Conservation (phyloP, 2,888 invertebrate species). For the Cheilosia pagana region DNA sequence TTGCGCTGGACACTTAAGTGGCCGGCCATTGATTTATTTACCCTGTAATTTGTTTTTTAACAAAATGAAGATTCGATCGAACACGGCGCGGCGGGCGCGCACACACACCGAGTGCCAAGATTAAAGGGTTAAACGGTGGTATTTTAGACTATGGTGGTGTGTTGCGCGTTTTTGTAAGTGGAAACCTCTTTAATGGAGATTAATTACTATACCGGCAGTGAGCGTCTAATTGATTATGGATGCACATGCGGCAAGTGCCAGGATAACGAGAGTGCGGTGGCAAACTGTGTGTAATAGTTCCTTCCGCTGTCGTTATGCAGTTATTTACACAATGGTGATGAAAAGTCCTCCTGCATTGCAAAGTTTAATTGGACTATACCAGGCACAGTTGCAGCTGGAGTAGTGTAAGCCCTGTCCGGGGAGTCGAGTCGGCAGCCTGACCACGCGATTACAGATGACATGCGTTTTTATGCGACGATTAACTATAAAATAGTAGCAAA, state of each 20-base stretch:
- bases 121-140: slow-evolving; percentile 61
- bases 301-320: slow-evolving; percentile 67
- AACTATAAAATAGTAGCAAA: slow-evolving; percentile 76
- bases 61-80: slow-evolving; percentile 63
- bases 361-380: slow-evolving; percentile 37
- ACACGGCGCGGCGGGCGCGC: slow-evolving; percentile 40
- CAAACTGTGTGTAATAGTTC: slow-evolving; percentile 60
- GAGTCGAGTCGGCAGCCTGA: slow-evolving; percentile 15
- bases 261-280: slow-evolving; percentile 55
- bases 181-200: slow-evolving; percentile 69
- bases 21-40: slow-evolving; percentile 70
- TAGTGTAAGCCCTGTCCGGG: neutral
- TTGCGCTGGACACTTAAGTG: slow-evolving; percentile 69
- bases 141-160: slow-evolving; percentile 17
- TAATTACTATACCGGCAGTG: slow-evolving; percentile 61
- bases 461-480: slow-evolving; percentile 73
- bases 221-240: slow-evolving; percentile 70
- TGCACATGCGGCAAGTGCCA: slow-evolving; percentile 9
- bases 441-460: slow-evolving; percentile 47
- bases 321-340: slow-evolving; percentile 67
- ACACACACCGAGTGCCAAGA: slow-evolving; percentile 51
- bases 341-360: slow-evolving; percentile 47
- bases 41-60: slow-evolving; percentile 65
- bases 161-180: slow-evolving; percentile 33
- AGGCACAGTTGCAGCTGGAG: slow-evolving; percentile 8